A percentile compares a stretch with the other conserved stretches of the same genome.
These are phyloP conservation scores for Unio pictorum DNA, from an alignment of 2,888 invertebrate genomes.

Conservation along the genomic window DNA sequence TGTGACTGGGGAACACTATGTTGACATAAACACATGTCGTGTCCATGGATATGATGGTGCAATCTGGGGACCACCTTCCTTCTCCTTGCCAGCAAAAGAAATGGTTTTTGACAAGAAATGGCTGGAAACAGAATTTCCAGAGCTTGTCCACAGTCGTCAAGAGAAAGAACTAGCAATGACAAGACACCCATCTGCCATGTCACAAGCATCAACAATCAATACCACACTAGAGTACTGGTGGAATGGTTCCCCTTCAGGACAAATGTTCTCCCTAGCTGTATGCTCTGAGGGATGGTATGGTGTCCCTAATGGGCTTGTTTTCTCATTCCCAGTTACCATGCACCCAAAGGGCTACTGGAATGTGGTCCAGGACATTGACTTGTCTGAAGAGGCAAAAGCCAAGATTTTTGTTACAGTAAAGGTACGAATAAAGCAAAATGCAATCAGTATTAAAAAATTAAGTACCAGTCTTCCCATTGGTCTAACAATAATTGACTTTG, in stretches of 20 bases:
- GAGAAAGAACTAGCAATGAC: conserved; percentile 34
- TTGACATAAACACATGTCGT: conserved; percentile 50
- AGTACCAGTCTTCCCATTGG: too few relatives aligned
- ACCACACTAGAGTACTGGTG: conserved; percentile 63
- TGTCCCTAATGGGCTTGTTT: conserved; percentile 68
- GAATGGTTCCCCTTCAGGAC: conserved; percentile 58
- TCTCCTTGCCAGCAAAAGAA: conserved; percentile 60
- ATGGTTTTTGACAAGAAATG: conserved; percentile 67
- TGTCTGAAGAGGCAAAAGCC: conserved; percentile 50
- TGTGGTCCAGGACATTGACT: conserved; percentile 62
- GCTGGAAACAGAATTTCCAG: conserved; percentile 61
- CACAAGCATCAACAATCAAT: conserved; percentile 53
- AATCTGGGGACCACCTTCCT: conserved; percentile 66
- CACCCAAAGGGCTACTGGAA: conserved; percentile 63
- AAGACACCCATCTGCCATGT: conserved; percentile 45
- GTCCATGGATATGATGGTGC: conserved; percentile 68
- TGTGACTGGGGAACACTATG: conserved; percentile 47
- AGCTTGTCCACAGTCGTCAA: conserved; percentile 45
- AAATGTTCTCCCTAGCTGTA: conserved; percentile 67
- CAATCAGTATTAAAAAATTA: neutral
- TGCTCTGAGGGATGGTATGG: conserved; percentile 68
- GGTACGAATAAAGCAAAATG: conserved; percentile 35
- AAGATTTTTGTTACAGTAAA: conserved; percentile 49
- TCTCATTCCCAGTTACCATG: conserved; percentile 68
- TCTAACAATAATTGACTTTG: too few relatives aligned